Base-by-base conservation (phyloP, 1,140 invertebrate species). In the Eumaeus atala region DNA sequence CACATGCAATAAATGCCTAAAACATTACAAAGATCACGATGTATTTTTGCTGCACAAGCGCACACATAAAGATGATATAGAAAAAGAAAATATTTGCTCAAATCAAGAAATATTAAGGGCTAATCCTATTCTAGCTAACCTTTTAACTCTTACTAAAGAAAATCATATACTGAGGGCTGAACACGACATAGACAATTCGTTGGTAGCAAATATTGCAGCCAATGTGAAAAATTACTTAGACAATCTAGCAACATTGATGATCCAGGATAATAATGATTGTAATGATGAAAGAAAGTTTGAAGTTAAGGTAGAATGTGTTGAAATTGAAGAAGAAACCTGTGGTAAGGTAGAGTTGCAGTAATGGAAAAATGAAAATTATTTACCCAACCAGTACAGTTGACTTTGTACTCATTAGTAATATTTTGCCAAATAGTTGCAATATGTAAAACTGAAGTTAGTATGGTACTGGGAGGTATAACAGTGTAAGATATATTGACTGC, bases 21-120 rank as follows among this genome's bases (percentile, higher is more conserved):
- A 79, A 59, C 82, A 78, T 44, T 85, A 84, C 21, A 85, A 85
- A 63, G 82, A 85, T 21, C 78, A 78, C 0, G 80, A 85, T 37
- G 80, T 85, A 0, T 82, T 76, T 12, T n/a, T 75, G n/a, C 28
- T 85, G 9, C 82, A 85, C 34, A 72, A 74, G 61, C 49, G 82
- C 17, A 67, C 42, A 7, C 82, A 76, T 44, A 54, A 54, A n/a
- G 59, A 60, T 54, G 54, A 28, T 36, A 21, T 49, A 21, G 68
- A 65, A 55, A 67, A 66, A 37, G 64, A 70, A 6, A 53, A 57
- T 44, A 17, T 16, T 36, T 14, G 54, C 7, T 65, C 67, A 28
- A 61, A 60, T 16, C 57, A 73, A 34, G 70, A 81, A 50, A 82
- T 72, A 9, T 55, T 84, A 11, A 71, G 62, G 58, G 67, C 80